Evolutionary conservation across 2,113 vertebrate species (phyloP).

Genomic region (Saguinus midas): DNA sequence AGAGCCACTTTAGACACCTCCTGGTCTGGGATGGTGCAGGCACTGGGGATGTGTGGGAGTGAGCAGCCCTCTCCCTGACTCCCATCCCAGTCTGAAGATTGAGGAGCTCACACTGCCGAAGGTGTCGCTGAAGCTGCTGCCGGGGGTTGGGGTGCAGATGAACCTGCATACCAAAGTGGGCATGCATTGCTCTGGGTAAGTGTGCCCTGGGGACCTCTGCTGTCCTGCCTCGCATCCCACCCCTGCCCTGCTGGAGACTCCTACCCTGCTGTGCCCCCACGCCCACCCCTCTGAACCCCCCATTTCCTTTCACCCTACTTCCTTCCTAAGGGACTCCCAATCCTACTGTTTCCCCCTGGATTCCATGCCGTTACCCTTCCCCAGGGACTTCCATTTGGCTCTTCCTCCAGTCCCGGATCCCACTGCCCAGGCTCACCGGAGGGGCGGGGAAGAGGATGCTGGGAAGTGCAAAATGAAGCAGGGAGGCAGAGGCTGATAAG

Average conservation of each 20-base stretch:
- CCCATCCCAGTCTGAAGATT: constrained; percentile 72
- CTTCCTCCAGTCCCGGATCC: neutral
- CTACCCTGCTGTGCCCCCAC: neutral
- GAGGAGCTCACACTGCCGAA: constrained; percentile 75
- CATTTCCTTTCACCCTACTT: neutral
- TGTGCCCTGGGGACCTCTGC: fast-evolving
- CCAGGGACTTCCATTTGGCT: neutral
- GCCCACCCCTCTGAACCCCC: neutral
- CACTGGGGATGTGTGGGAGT: neutral
- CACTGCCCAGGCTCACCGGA: neutral
- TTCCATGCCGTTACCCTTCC: neutral
- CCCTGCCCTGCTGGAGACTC: neutral
- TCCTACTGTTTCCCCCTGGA: neutral
- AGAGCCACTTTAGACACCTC: neutral
- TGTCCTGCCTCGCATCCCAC: neutral
- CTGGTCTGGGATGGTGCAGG: neutral
- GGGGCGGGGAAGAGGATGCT: fast-evolving
- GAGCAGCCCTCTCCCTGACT: neutral
- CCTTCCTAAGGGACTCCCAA: fast-evolving
- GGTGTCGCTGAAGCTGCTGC: constrained; percentile 71
- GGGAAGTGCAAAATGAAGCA: neutral
- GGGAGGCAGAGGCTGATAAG: neutral
- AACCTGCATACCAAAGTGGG: constrained; percentile 77
- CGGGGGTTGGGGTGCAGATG: constrained; percentile 76
- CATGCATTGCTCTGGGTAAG: constrained; percentile 72